Evolutionary conservation across 2,113 vertebrate species (phyloP).

Genomic region (Ageneiosus marmoratus): DNA sequence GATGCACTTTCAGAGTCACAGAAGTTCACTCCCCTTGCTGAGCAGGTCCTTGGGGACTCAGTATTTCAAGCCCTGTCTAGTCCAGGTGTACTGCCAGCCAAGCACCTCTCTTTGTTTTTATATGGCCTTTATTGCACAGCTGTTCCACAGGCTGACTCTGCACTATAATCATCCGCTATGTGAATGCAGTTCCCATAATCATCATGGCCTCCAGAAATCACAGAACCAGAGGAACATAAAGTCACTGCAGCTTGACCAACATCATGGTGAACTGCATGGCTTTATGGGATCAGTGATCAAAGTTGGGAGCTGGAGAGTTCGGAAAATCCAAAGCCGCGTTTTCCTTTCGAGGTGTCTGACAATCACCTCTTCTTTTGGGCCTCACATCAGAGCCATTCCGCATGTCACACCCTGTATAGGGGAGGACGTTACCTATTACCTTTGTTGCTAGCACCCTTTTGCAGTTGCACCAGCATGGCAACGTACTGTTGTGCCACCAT

Average conservation of each 20-base stretch:
- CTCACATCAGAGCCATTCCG: conserved; percentile 19
- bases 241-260: conserved; percentile 32
- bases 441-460: conserved; percentile 34
- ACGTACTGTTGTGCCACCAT: conserved; percentile 66
- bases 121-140: conserved; percentile 72
- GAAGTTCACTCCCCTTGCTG: conserved; percentile 32
- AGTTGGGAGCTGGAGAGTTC: conserved; percentile 1
- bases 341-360: neutral
- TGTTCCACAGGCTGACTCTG: conserved; percentile 66
- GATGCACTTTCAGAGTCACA: conserved; percentile 9
- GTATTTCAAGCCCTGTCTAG: conserved; percentile 71
- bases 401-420: conserved; percentile 53
- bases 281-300: conserved; percentile 28
- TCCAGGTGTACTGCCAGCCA: conserved; percentile 68
- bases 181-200: conserved; percentile 62
- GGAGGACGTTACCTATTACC: conserved; percentile 66
- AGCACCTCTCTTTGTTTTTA: conserved; percentile 69
- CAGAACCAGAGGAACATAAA: conserved; percentile 52
- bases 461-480: conserved; percentile 52
- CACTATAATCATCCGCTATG: conserved; percentile 64
- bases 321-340: neutral
- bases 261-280: conserved; percentile 6
- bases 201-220: conserved; percentile 58
- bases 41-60: conserved; percentile 57
- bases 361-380: conserved; percentile 28